Evolutionary conservation across 2,113 vertebrate genomes (phyloP).

Genomic region (Procapra przewalskii): DNA sequence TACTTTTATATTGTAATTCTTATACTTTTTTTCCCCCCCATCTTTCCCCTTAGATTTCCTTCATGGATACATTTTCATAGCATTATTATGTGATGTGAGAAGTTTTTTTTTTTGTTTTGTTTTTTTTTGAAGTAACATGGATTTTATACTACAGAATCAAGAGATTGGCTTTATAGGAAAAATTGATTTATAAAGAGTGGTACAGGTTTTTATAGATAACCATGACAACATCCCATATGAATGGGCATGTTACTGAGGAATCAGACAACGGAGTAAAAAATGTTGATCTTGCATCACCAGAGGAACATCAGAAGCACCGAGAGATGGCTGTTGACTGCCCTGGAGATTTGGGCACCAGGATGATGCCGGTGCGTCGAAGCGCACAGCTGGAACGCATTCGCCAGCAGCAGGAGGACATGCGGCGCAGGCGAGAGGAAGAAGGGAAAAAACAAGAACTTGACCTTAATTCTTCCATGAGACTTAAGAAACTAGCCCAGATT

Average conservation of each 20-base stretch:
- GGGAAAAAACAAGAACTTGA: conserved; percentile 90
- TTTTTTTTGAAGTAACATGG: conserved; percentile 79
- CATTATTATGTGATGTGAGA: conserved; percentile 69
- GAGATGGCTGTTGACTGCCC: conserved; percentile 96
- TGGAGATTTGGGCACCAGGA: conserved; percentile 92
- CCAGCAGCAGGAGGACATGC: conserved; percentile 92
- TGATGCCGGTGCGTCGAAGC: conserved; percentile 86
- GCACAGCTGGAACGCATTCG: conserved; percentile 91
- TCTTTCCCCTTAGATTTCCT: conserved; percentile 77
- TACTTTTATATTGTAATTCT: conserved; percentile 61
- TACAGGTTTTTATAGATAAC: conserved; percentile 68
- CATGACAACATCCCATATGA: conserved; percentile 94
- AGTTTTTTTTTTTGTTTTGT: conserved; percentile 61
- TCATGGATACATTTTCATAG: conserved; percentile 74
- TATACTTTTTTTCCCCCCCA: background rate
- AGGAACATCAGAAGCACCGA: conserved; percentile 85
- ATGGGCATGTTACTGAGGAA: conserved; percentile 90
- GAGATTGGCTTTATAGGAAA: conserved; percentile 74
- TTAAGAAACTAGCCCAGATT: conserved; percentile 92
- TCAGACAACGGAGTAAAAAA: conserved; percentile 86
- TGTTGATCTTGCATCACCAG: conserved; percentile 81
- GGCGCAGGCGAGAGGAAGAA: conserved; percentile 87
- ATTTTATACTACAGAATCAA: conserved; percentile 74
- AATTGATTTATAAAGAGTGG: conserved; percentile 75
- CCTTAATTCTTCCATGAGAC: conserved; percentile 90